Base-by-base conservation (phyloP, 2,888 invertebrate species). In the Epinotia bilunana region DNA sequence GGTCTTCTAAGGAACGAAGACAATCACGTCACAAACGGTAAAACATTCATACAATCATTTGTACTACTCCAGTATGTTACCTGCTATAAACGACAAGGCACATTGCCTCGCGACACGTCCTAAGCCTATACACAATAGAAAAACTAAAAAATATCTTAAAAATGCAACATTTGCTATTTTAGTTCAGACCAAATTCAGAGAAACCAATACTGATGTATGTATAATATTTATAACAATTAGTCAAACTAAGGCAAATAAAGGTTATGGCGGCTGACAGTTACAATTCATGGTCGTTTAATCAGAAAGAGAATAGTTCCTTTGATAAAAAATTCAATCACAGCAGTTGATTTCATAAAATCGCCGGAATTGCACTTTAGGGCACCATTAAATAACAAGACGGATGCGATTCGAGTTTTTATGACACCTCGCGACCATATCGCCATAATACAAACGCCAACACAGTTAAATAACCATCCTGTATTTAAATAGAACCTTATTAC, bases 31-130 rank as follows among this genome's bases (percentile, higher is more conserved):
- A 80, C 78, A 77, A 70, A 80, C 77, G 79, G 79, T 80, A 83
- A 79, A 80, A 85, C 87, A 88, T 80, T 83, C 91, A 90, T 87
- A 87, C 90, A 85, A 81, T 87, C 90, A 90, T 92, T 93, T 93
- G 92, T 92, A 93, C 93, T 92, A 91, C 90, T 90, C 88, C 92
- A 92, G 92, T 91, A 90, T 89, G 89, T 89, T 89, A 89, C 89
- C 90, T 89, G 89, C 90, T 90, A 89, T 79, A 79, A 86, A 81
- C 79, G 77, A 80, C 77, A 78, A 80, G 81, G 85, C 81, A 80
- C n/a, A 72, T 83, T 87, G 79, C 87, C 86, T 84, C 79, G 85
- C 85, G 85, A 87, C 91, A 88, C 83, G 86, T 86, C 90, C 87
- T 81, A 39, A 80, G 80, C 82, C 23, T 28, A 72, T 80, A 83